These are phyloP conservation scores for Hemithea aestivaria DNA, from an alignment of 2,888 invertebrate genomes.

Conservation along the genomic window DNA sequence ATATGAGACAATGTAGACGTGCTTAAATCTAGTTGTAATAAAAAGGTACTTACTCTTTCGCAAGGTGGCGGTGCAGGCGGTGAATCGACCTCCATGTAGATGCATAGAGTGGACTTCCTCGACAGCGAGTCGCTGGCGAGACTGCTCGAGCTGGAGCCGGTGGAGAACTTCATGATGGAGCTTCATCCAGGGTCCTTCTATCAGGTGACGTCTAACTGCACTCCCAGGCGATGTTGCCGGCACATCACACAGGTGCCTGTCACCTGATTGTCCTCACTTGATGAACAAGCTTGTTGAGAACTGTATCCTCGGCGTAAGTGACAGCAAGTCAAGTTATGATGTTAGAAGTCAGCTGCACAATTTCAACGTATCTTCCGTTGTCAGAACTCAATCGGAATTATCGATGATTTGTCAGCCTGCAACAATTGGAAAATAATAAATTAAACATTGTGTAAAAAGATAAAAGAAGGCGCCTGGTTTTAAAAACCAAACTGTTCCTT, in stretches of 20 bases:
- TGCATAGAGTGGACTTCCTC: slow-evolving; percentile 83
- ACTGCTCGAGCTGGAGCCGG: slow-evolving; percentile 82
- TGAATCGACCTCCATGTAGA: slow-evolving; percentile 79
- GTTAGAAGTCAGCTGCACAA: slow-evolving; percentile 41
- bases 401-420: slow-evolving; percentile 56
- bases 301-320: slow-evolving; percentile 28
- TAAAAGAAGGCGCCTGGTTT: no score
- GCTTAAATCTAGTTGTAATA: background rate
- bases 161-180: slow-evolving; percentile 79
- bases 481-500: no score
- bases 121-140: slow-evolving; percentile 82
- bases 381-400: slow-evolving; percentile 39
- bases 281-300: background rate
- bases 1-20: no score
- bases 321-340: slow-evolving; percentile 26
- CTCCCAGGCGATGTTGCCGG: slow-evolving; percentile 62
- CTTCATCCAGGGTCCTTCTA: slow-evolving; percentile 41
- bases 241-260: slow-evolving; percentile 66
- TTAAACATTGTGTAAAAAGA: no score
- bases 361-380: slow-evolving; percentile 40
- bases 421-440: slow-evolving; percentile 41
- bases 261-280: slow-evolving; percentile 19
- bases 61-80: slow-evolving; percentile 58
- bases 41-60: slow-evolving; percentile 73
- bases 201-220: slow-evolving; percentile 71